Evolutionary conservation across 2,888 invertebrate genomes (phyloP).

Genomic region (Drosophila yooni): DNA sequence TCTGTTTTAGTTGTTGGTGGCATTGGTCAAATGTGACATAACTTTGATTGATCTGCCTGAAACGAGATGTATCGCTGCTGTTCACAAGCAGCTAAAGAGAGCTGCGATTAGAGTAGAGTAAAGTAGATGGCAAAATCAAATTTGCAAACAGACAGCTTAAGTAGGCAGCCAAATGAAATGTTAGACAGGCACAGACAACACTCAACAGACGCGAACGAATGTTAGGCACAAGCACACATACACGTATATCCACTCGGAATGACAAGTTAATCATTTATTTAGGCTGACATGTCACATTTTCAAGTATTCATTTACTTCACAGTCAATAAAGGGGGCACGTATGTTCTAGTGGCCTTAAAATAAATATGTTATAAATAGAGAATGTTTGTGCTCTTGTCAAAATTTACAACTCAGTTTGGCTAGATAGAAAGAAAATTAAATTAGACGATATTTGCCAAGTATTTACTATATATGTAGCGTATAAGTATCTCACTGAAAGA

Average conservation of each 20-base stretch:
- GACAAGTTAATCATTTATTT: slow-evolving; percentile 81
- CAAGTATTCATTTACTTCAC: slow-evolving; percentile 75
- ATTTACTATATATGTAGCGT: neutral
- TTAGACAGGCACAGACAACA: slow-evolving; percentile 56
- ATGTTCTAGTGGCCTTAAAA: slow-evolving; percentile 22
- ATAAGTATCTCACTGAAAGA: neutral
- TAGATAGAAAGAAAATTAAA: neutral
- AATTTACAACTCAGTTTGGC: neutral
- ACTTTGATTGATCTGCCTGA: slow-evolving; percentile 65
- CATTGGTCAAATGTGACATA: slow-evolving; percentile 60
- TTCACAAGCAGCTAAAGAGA: neutral
- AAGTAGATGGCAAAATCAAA: slow-evolving; percentile 44
- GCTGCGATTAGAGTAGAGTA: slow-evolving; percentile 8
- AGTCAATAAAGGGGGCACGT: slow-evolving; percentile 26
- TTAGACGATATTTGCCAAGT: neutral
- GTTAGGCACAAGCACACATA: slow-evolving; percentile 29
- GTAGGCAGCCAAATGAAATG: slow-evolving; percentile 65
- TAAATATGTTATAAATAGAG: slow-evolving; percentile 11
- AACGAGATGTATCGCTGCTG: slow-evolving; percentile 12
- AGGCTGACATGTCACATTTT: slow-evolving; percentile 76
- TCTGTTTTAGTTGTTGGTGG: slow-evolving; percentile 16
- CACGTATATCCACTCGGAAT: slow-evolving; percentile 40
- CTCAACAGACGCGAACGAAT: slow-evolving; percentile 18
- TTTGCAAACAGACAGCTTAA: slow-evolving; percentile 78
- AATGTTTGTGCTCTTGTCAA: slow-evolving; percentile 10